phyloP scores from a whole-genome alignment of 2,888 invertebrate genomes.

The Candidula unifasciata region DNA sequence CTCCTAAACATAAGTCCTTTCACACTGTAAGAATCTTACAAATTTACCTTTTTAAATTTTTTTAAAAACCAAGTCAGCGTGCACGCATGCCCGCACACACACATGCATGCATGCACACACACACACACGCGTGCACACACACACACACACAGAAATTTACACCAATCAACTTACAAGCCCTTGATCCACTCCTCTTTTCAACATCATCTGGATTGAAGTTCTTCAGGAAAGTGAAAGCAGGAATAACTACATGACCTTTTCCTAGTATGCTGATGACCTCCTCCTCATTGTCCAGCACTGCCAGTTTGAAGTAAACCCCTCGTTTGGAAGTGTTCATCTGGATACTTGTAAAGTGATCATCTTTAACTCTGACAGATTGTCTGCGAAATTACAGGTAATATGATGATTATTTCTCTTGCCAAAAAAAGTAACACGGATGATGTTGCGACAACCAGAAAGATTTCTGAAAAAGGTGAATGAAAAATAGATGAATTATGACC shows the following conservation, averaged over 20 bases:
- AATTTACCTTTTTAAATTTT: no score
- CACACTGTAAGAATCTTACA: no score
- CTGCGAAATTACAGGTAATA: constrained; percentile 57
- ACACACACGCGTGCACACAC: no score
- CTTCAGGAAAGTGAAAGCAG: constrained; percentile 75
- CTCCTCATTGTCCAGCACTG: constrained; percentile 73
- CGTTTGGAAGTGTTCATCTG: constrained; percentile 76
- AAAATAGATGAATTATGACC: no score
- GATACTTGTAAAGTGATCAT: constrained; percentile 75
- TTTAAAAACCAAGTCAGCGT: no score
- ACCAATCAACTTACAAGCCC: constrained; percentile 70
- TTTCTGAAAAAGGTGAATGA: no score
- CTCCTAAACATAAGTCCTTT: no score
- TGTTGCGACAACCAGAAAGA: no score
- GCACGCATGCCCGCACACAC: no score
- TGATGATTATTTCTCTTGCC: no score
- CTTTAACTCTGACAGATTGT: constrained; percentile 74
- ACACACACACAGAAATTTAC: background rate
- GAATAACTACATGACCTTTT: constrained; percentile 75
- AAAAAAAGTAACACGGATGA: no score
- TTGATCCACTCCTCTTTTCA: constrained; percentile 68
- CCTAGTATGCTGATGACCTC: constrained; percentile 72
- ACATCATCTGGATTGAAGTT: constrained; percentile 63
- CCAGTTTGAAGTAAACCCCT: constrained; percentile 75
- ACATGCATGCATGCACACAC: no score